Base-by-base conservation (phyloP, 2,113 vertebrate species). In the Saguinus midas region DNA sequence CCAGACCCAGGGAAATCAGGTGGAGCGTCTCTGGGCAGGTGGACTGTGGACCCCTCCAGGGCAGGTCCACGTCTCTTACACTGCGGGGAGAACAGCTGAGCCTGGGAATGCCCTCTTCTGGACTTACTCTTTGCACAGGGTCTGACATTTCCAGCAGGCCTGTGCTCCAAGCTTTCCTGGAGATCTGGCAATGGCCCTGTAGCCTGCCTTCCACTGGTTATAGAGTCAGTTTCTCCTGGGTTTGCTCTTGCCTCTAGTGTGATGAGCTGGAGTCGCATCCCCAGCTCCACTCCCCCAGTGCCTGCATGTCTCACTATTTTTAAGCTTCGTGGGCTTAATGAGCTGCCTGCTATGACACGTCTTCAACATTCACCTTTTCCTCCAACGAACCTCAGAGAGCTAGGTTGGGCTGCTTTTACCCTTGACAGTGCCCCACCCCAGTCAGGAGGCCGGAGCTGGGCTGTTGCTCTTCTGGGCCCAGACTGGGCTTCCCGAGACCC, bases 301-400 rank as follows among this genome's bases (percentile, higher is more conserved):
- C 79, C 87, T 91, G 80, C 1, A 2, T 21, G 10, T 32, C 81
- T 94, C 96, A 76, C 96, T 97, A 95, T 96, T 96, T 97, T 97
- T 96, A 95, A 96, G 92, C 66, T 97, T 92, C 1, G 94, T 97
- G 96, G 94, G 95, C 66, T 94, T 80, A 90, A 94, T 68, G 91
- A 92, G 88, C 91, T 94, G 93, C 91, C 18, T 87, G 85, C 88
- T 35, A 17, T 3, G 20, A 55, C 52, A n/a, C 5, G 0, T 73
- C 87, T 55, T 14, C 82, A 58, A 6, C 76, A 23, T 23, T 90
- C 86, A 88, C 94, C 92, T 93, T 94, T 87, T 50, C 50, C 81
- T 78, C 82, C 88, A 35, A 66, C 3, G 57, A 66, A 17, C 45
- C 87, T 61, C 35, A 0, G 80, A 40, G 58, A 73, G 70, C 68